Base-by-base conservation (phyloP, 2,113 vertebrate genomes). In the Carollia perspicillata region DNA sequence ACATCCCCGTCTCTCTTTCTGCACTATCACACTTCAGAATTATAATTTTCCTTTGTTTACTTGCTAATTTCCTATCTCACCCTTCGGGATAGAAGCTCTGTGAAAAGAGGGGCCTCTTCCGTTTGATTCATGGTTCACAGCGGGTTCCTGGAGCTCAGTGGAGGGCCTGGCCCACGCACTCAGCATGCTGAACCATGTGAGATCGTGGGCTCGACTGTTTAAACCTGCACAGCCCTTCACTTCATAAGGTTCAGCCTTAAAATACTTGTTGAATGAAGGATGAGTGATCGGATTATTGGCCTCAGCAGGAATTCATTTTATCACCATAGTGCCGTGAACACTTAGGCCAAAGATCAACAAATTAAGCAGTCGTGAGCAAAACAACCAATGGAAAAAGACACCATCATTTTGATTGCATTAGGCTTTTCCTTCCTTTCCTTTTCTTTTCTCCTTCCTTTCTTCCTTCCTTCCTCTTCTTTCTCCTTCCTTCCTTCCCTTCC, bases 341-440 rank as follows among this genome's bases (percentile, higher is more conserved):
- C 66, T 92, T 68, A 58, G 84, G 51, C 81, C 12, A 11, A 94
- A 94, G 60, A 89, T 72, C 77, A 94, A 90, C 60, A 72, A 90
- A 93, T 90, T 72, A 95, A 69, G 35, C 63, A 13, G 12, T 84
- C 51, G 17, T 22, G 75, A 90, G 49, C 53, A 49, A 83, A 86
- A 42, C 35, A 78, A 85, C 26, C 37, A 75, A 51, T 37, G 74
- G 42, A n/a, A 42, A 92, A 89, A 68, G 78, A 95, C 88, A 20
- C 35, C 42, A 35, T 90, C 33, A 40, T 55, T 96, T 71, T 72
- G 77, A 51, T 77, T 4, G 6, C 40, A n/a, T 87, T 66, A 77
- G 72, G 53, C 63, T 93, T 3, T 0, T 49, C 9, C 20, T 22
- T 8, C 20, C 20, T 18, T 69, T 3, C 14, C 4, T 4, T 5